Base-by-base conservation (phyloP, 2,113 vertebrate genomes). In the Albula glossodonta region DNA sequence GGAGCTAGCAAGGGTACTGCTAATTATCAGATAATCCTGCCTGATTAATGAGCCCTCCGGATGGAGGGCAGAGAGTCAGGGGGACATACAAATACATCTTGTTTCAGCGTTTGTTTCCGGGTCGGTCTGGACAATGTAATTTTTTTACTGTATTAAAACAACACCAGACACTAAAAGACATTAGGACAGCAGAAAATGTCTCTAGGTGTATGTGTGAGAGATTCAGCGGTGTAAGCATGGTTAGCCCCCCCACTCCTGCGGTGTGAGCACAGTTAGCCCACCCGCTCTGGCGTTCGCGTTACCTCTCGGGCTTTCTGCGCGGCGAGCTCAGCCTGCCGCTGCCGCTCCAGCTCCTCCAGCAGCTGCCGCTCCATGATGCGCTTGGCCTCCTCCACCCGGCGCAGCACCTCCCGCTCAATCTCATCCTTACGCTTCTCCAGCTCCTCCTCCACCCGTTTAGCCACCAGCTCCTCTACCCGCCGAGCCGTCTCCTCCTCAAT, bases 331-430 rank as follows among this genome's bases (percentile, higher is more conserved):
- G 98, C 97, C 94, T 99, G 98, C 95, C 98, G 96, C 95, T 99
- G 98, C 93, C 96, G 96, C 96, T 99, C 98, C 95, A 99, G 97
- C 96, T 99, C 98, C 96, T 99, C 98, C 94, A 99, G 97, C 96
- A 99, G 97, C 96, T 99, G 98, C 88, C 97, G 97, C 96, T 99
- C 98, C 98, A 99, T 99, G 96, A 99, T 99, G 96, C 98, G 98
- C 90, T 99, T 99, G 82, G 98, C 98, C 89, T 99, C 98, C 95
- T 99, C 98, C 52, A 99, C 98, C 84, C 98, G 97, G 80, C 98
- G 97, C 87, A 99, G 96, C 90, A 99, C 98, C 94, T 99, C 98
- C 60, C 96, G 96, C 90, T 99, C 98, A n/a, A 99, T 99, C 90
- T 99, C 98, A 90, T 99, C 98, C 90, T 98, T 98, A 63, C 98